Evolutionary conservation across 2,797 vertebrate species (phyloP).

Genomic region (Enoplosus armatus): DNA sequence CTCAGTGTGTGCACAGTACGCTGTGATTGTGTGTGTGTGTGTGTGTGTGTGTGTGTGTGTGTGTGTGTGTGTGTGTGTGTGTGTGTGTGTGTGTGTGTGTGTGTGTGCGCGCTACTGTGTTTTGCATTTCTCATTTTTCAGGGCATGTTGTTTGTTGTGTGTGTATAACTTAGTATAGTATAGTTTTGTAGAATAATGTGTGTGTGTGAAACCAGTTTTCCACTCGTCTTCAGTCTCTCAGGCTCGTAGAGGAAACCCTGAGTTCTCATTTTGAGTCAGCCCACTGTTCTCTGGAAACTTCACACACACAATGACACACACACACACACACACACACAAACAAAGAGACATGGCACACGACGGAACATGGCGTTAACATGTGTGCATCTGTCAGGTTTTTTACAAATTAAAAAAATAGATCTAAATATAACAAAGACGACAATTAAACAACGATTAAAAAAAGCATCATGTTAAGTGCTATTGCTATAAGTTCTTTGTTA

Average conservation of each 20-base stretch:
- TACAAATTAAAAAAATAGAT: not conserved
- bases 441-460: not conserved
- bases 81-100: not conserved
- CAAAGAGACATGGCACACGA: slow-evolving; percentile 30
- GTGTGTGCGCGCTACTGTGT: not conserved
- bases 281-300: slow-evolving; percentile 80
- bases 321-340: slow-evolving; percentile 17
- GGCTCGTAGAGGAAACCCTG: slow-evolving; percentile 71
- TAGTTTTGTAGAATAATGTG: slow-evolving; percentile 23
- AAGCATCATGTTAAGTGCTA: not conserved
- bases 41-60: not conserved
- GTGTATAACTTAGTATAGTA: not conserved
- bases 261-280: slow-evolving; percentile 79
- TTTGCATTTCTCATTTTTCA: not conserved
- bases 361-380: slow-evolving; percentile 50
- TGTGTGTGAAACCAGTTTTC: slow-evolving; percentile 79
- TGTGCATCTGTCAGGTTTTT: slow-evolving; percentile 13
- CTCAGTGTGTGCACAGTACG: not conserved
- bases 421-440: not conserved
- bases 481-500: not conserved
- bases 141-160: not conserved
- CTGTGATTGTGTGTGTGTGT: not conserved
- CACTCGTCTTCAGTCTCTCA: slow-evolving; percentile 69
- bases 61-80: not conserved
- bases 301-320: slow-evolving; percentile 52